phyloP scores from a whole-genome alignment of 2,888 invertebrate genomes.

The Phengaris arion region DNA sequence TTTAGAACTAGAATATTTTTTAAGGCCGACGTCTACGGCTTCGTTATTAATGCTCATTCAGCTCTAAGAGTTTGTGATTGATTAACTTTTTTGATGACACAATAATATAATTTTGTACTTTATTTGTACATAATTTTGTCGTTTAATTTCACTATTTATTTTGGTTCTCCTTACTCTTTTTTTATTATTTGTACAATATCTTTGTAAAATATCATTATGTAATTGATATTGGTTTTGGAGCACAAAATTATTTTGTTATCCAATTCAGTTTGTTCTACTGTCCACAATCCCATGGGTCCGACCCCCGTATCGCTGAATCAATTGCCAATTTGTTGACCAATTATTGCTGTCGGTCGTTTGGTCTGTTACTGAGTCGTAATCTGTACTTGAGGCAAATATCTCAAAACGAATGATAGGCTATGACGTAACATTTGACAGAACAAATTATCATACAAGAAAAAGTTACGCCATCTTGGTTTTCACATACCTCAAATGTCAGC shows the following conservation, averaged over 20 bases:
- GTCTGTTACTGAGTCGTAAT: constrained; percentile 51
- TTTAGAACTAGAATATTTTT: neutral
- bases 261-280: neutral
- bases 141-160: too few species aligned
- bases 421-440: too few species aligned
- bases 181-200: too few species aligned
- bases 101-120: neutral
- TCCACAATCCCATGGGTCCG: constrained; percentile 46
- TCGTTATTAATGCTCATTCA: neutral
- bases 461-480: too few species aligned
- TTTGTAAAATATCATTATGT: too few species aligned
- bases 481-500: too few species aligned
- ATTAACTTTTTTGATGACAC: neutral
- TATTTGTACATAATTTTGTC: too few species aligned
- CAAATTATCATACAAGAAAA: too few species aligned
- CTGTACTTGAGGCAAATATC: neutral
- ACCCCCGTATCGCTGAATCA: constrained; percentile 48
- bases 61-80: neutral
- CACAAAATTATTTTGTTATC: neutral
- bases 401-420: too few species aligned
- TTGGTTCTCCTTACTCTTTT: too few species aligned
- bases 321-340: constrained; percentile 56
- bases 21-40: neutral
- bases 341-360: constrained; percentile 44
- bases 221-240: too few species aligned